Evolutionary conservation across 2,888 invertebrate species (phyloP), one percentile per base, ranked within the genome.

Genomic region (Apotomis betuletana): DNA sequence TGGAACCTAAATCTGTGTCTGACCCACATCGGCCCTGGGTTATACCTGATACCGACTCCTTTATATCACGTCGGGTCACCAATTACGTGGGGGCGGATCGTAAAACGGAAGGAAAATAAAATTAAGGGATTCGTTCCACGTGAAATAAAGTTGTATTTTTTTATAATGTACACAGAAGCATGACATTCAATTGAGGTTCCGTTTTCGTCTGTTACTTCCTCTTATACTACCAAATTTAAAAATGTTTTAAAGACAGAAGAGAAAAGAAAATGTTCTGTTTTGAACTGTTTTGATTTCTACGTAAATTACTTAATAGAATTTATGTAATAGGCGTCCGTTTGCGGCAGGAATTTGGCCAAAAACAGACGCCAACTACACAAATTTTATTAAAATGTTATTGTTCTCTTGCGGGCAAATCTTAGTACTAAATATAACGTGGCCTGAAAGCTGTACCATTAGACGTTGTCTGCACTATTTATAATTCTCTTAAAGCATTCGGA

Each of bases 401-500:
- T 15, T 15, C 41, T 41, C 41, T 41, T 41, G 4, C 41, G 6
- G 5, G 6, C 41, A 3, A 41, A 41, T 41, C 4, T 3, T 41
- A 41, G 6, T 41, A 41, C 41, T 41, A 41, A 41, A 41, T 41
- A 41, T 41, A 41, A 41, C 5, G 41, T 41, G 5, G 41, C 6
- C 41, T 41, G 4, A 41, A 41, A 5, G 41, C 41, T 41, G 13
- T 38, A 15, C 63, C 13, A 52, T 64, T 52, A 41, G 54, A 15
- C 13, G 13, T 64, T 44, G 63, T 41, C 51, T 38, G 59, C 27
- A 44, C 52, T 60, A 67, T 41, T 60, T 44, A 52, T 51, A 51
- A 67, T 52, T 60, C 59, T 67, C 59, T 52, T 36, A 12, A 52
- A 51, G 15, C 67, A 57, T 62, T 36, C 63, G 9, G 52, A 49